These are phyloP conservation scores for Ptilorrhoa leucosticta DNA, from an alignment of 2,113 vertebrate genomes.

Conservation along the genomic window DNA sequence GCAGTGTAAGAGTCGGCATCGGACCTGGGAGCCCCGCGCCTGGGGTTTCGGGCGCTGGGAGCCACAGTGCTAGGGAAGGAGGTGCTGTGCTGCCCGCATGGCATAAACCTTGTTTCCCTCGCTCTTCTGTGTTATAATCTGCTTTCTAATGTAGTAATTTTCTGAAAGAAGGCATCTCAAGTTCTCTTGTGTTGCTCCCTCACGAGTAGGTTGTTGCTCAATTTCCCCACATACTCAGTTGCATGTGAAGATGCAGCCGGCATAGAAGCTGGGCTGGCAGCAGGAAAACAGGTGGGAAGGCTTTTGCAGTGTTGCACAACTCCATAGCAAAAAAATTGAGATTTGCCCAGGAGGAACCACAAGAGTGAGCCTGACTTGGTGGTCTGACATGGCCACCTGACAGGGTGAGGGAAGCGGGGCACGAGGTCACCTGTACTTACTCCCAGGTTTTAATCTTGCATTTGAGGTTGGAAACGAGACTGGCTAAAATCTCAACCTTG, in stretches of 20 bases:
- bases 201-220: neutral
- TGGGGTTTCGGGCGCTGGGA: neutral
- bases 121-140: neutral
- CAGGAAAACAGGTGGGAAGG: neutral
- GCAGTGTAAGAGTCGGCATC: rapidly evolving
- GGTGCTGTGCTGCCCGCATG: rapidly evolving
- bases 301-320: neutral
- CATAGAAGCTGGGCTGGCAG: neutral
- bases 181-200: neutral
- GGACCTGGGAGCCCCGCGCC: neutral
- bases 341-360: neutral
- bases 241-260: neutral
- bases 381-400: neutral
- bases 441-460: neutral
- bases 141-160: neutral
- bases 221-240: neutral
- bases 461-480: neutral
- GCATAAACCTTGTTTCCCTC: neutral
- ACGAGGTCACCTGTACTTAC: neutral
- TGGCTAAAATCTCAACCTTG: neutral
- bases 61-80: rapidly evolving
- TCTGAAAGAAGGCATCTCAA: neutral
- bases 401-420: neutral
- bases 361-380: neutral
- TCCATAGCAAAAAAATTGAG: neutral